A percentile compares a stretch with the other conserved stretches of the same genome.
These are phyloP conservation scores for Euleptes europaea DNA, from an alignment of 2,113 vertebrate species.

Conservation along the genomic window DNA sequence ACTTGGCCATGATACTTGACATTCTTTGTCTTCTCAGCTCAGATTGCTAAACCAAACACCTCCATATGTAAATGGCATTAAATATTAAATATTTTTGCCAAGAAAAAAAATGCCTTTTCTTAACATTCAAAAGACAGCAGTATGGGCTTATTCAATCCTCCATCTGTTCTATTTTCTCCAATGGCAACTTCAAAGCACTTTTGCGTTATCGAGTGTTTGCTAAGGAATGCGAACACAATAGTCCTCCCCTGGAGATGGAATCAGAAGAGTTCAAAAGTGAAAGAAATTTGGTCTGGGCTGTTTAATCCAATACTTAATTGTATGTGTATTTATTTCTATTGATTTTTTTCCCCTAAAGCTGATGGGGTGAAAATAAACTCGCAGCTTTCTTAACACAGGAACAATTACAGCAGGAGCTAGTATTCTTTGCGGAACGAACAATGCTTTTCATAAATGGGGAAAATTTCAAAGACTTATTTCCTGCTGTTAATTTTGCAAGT, in stretches of 20 bases:
- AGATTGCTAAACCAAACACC: conserved; percentile 18
- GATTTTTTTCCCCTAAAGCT: conserved; percentile 58
- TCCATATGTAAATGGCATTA: conserved; percentile 60
- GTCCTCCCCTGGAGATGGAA: conserved; percentile 36
- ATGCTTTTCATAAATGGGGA: conserved; percentile 72
- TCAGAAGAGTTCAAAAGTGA: conserved; percentile 54
- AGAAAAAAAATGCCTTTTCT: conserved; percentile 49
- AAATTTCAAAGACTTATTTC: conserved; percentile 77
- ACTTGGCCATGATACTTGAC: neutral
- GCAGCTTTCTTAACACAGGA: conserved; percentile 57
- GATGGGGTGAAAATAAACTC: conserved; percentile 63
- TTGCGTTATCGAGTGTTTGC: conserved; percentile 33
- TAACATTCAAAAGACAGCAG: conserved; percentile 48
- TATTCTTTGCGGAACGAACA: conserved; percentile 71
- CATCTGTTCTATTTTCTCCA: conserved; percentile 59
- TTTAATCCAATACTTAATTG: conserved; percentile 69
- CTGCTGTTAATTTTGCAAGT: conserved; percentile 77
- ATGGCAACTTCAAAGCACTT: conserved; percentile 62
- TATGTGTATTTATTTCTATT: conserved; percentile 70
- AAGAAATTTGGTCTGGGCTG: conserved; percentile 55
- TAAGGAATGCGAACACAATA: conserved; percentile 50
- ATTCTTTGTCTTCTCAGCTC: conserved; percentile 27
- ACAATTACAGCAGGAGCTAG: conserved; percentile 63
- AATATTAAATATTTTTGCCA: conserved; percentile 62
- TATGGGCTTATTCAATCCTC: conserved; percentile 42